Conservation (phyloP, 2,797 vertebrate species). For the Peromyscus attwateri region DNA sequence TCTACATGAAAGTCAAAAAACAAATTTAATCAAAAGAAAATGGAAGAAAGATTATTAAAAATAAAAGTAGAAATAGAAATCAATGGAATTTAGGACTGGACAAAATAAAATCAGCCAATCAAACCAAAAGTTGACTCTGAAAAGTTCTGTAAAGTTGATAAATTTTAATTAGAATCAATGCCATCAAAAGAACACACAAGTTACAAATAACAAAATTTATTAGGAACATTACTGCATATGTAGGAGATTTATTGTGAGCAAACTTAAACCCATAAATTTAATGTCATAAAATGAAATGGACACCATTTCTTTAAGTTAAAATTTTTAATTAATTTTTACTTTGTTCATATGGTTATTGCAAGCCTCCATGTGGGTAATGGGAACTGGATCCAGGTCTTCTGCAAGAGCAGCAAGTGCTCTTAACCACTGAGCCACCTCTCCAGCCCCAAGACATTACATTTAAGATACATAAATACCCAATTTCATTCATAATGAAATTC, state of each 20-base stretch:
- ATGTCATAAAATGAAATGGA: background rate
- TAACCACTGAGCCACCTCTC: background rate
- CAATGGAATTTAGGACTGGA: background rate
- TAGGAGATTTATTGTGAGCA: background rate
- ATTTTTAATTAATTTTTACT: background rate
- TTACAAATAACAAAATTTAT: background rate
- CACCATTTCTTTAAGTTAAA: background rate
- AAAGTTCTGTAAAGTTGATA: background rate
- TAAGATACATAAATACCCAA: background rate
- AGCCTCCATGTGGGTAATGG: background rate
- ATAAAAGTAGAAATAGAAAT: background rate
- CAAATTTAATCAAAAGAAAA: constrained; percentile 2
- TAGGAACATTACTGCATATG: background rate
- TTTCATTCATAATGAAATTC: constrained; percentile 13
- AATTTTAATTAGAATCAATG: background rate
- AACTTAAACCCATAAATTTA: constrained; percentile 12
- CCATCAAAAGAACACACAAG: background rate
- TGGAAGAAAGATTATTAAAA: background rate
- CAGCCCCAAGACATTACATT: background rate
- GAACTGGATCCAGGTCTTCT: background rate
- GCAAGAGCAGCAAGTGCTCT: background rate
- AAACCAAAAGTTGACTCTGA: background rate
- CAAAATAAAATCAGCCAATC: background rate
- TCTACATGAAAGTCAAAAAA: constrained; percentile 24
- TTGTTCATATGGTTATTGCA: background rate